Evolutionary conservation across 2,888 invertebrate genomes (phyloP), one percentile per base, ranked within the genome.

Genomic region (Mimachlamys varia): DNA sequence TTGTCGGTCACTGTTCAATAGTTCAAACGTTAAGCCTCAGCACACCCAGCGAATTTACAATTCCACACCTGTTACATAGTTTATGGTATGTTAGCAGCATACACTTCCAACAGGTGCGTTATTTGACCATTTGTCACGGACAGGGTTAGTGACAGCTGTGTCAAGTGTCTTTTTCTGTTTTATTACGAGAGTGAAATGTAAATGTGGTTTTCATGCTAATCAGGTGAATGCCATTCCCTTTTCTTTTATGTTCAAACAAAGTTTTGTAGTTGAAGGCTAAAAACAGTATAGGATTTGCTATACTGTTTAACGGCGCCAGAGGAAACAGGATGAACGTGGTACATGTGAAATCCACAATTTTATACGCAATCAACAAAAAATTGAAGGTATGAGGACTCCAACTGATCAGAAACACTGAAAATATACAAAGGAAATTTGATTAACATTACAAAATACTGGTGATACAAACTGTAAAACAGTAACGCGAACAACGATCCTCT

Each of bases 381-480:
- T 76, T 76, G 76, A 76, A 13, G 27, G 76, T 76, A 27, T 76
- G 76, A 27, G 76, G 76, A 76, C 76, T 76, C 76, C 76, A 76
- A 27, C 33, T 33, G 76, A 76, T 33, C 33, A 76, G 33, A 33
- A 76, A 76, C 33, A 76, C 76, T 76, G 76, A 1, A 22, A 76
- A 76, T 76, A 76, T 15, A 55, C 17, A 53, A 53, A 17, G 17
- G 15, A 19, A 53, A 15, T 10, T 19, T 1, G 53, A 53, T 53
- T 44, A 5, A 44, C 44, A 44, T 44, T 3, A 44, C 44, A 7
- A 44, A 44, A 44, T 7, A 44, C 44, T 7, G 44, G 7, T 5
- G 7, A 44, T 44, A 44, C 7, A 44, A 44, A 44, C 44, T n/a
- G n/a, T 5, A 7, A n/a, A n/a, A n/a, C n/a, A n/a, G n/a, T n/a